Base-by-base conservation (phyloP, 2,888 invertebrate species). In the Rhagonycha lutea region DNA sequence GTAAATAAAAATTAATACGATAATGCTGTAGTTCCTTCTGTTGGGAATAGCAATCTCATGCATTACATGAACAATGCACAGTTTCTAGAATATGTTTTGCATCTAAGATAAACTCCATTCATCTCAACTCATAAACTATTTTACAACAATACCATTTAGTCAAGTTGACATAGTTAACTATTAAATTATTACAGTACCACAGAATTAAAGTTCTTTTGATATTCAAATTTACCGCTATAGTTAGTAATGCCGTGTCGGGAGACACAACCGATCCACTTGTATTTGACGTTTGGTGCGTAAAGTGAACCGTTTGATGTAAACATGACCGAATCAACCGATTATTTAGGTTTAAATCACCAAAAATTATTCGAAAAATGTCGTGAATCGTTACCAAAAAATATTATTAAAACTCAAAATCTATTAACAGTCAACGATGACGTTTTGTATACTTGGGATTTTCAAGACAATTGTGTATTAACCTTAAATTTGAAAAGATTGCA, bases 381-480 rank as follows among this genome's bases (percentile, higher is more conserved):
- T 81, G 89, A 89, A 62, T 88, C 89, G 81, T 85, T 93, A 29
- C 88, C 89, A 68, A 90, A 91, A 82, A 88, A 88, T 28, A 87
- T 87, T 78, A 89, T 88, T 76, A 92, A 92, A 82, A 90, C 93
- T 80, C 89, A 89, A 76, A 92, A 92, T 86, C 89, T 93, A 80
- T 85, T 93, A 28, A 91, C 91, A 81, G 89, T 92, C 72, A 90
- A 90, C 76, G 92, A 93, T 80, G 92, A 93, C 86, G 90, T 93
- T 81, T 87, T 94, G 73, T 94, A 91, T 83, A 89, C 91, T 81
- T 94, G 94, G 94, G 91, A 92, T 84, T 89, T 90, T 1, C 87
- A 89, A 74, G 92, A 92, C 85, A 91, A 90, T 83, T 92, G 92
- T 85, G 89, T 94, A 77, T 88, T 92, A 81, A 89, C 91, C 76